Evolutionary conservation across 35 echinoderm and acorn worm genomes (phyloP).

Genomic region (Apostichopus parvimensis): DNA sequence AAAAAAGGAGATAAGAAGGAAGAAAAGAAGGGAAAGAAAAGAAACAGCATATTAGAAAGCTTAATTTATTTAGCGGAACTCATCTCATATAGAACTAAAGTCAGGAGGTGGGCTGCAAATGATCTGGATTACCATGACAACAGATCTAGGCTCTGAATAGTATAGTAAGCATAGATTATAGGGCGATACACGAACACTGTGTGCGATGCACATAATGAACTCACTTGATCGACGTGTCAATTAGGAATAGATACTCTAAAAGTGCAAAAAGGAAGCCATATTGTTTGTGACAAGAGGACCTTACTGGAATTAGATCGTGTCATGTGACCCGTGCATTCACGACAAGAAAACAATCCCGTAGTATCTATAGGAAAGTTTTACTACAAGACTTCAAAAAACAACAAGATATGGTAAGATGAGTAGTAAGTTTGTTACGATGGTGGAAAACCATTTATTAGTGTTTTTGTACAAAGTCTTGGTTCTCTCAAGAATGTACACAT

Average conservation of each 20-base stretch:
- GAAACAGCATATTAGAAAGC: background rate
- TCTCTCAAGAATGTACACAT: too few relatives aligned
- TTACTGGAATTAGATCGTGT: background rate
- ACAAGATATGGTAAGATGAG: too few relatives aligned
- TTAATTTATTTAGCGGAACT: background rate
- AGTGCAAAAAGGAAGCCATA: conserved; percentile 24
- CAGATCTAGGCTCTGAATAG: conserved; percentile 1
- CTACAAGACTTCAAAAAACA: too few relatives aligned
- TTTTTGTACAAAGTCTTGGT: too few relatives aligned
- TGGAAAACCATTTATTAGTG: too few relatives aligned
- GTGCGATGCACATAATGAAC: background rate
- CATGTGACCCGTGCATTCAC: background rate
- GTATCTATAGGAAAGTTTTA: too few relatives aligned
- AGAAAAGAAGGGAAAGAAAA: background rate
- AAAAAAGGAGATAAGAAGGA: background rate
- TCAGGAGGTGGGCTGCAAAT: background rate
- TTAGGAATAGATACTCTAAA: conserved; percentile 14
- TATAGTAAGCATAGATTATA: background rate
- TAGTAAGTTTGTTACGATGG: too few relatives aligned
- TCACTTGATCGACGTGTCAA: background rate
- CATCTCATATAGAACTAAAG: background rate
- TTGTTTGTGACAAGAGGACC: background rate
- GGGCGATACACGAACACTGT: background rate
- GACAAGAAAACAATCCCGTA: background rate
- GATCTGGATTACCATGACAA: background rate